Evolutionary conservation across 23 tunicate species (phyloP).

Genomic region (Styela plicata): DNA sequence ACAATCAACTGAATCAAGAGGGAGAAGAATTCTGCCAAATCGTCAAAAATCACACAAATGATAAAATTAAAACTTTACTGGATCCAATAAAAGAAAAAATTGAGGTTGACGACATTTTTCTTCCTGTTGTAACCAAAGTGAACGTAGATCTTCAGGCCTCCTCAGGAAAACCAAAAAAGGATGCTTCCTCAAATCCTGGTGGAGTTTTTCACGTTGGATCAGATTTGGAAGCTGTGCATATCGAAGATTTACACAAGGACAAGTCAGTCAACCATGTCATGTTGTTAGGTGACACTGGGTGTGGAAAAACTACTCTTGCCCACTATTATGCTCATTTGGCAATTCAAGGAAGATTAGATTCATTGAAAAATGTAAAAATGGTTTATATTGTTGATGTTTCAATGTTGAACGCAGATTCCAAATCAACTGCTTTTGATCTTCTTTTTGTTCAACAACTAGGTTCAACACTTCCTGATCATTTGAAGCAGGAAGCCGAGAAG

Average conservation of each 20-base stretch:
- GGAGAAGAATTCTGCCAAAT: neutral
- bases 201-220: too few species aligned
- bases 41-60: neutral
- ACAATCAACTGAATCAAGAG: too few species aligned
- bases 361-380: neutral
- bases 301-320: neutral
- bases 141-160: too few species aligned
- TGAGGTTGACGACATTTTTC: too few species aligned
- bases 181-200: too few species aligned
- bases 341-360: neutral
- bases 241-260: neutral
- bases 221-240: neutral
- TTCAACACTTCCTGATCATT: neutral
- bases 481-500: neutral
- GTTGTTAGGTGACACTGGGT: neutral
- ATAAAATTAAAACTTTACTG: neutral
- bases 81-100: neutral
- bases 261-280: conserved; percentile 1
- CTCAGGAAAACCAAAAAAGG: too few species aligned
- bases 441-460: conserved; percentile 3
- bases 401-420: neutral
- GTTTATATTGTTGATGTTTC: neutral
- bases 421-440: conserved; percentile 10
- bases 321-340: neutral
- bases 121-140: too few species aligned